phyloP scores from a whole-genome alignment of 2,797 vertebrate species.

The Nasua narica region DNA sequence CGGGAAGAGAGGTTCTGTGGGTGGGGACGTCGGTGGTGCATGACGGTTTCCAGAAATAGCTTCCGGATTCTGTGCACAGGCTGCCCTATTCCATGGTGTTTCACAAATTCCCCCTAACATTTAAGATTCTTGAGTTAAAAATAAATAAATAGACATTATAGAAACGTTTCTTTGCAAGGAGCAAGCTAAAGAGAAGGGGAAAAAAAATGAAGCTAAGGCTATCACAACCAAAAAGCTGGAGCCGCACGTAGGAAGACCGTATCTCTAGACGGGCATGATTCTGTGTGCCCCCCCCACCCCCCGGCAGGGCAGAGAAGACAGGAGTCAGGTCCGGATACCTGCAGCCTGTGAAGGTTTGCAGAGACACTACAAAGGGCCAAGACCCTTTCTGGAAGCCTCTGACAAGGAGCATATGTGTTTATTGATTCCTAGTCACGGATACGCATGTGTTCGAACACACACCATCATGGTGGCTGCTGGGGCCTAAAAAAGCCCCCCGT shows the following conservation, averaged over 20 bases:
- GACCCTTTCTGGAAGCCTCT: not conserved
- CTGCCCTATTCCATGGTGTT: no score
- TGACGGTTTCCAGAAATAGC: not conserved
- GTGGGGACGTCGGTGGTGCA: not conserved
- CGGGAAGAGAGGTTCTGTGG: no score
- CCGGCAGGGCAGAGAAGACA: not conserved
- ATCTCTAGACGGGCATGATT: accelerated
- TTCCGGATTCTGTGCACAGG: not conserved
- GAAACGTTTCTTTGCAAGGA: not conserved
- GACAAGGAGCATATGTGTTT: not conserved
- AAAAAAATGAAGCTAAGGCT: not conserved
- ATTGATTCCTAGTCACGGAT: not conserved
- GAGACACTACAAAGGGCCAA: not conserved
- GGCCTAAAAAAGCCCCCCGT: not conserved
- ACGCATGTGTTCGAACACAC: not conserved
- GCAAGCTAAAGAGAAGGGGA: not conserved
- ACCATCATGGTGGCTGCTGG: not conserved
- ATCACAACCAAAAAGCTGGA: not conserved
- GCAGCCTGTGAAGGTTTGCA: not conserved
- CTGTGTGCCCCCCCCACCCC: not conserved
- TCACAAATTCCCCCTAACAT: not conserved
- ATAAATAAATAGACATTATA: not conserved
- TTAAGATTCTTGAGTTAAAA: conserved; percentile 35
- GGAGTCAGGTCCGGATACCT: not conserved
- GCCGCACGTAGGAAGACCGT: not conserved